These are phyloP conservation scores for Eupsilia transversa DNA, from an alignment of 2,888 invertebrate genomes.

Conservation along the genomic window DNA sequence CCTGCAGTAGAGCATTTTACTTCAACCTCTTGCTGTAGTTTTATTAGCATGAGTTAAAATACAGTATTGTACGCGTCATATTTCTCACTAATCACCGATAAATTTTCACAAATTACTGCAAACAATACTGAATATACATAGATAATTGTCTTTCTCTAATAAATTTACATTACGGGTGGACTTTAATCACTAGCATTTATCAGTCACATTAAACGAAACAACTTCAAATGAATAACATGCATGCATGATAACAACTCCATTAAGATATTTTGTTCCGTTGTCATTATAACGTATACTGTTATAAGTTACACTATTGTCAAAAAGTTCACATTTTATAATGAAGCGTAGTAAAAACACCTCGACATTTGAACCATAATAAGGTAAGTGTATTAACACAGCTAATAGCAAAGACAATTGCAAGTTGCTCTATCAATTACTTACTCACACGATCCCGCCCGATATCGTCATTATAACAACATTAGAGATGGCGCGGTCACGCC, in stretches of 20 bases:
- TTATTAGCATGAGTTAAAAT: conserved; percentile 35
- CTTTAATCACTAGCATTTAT: conserved; percentile 24
- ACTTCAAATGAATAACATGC: conserved; percentile 13
- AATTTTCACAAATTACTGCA: conserved; percentile 11
- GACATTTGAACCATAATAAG: conserved; percentile 67
- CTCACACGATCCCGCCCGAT: conserved; percentile 82
- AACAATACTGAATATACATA: conserved; percentile 14
- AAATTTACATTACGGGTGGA: conserved; percentile 9
- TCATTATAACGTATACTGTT: conserved; percentile 55
- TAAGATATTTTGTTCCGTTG: conserved; percentile 29
- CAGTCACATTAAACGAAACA: conserved; percentile 18
- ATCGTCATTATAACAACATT: conserved; percentile 88
- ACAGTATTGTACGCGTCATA: not conserved
- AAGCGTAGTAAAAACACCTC: conserved; percentile 55
- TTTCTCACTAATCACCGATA: conserved; percentile 24
- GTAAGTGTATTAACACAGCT: conserved; percentile 79
- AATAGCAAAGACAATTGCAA: conserved; percentile 81
- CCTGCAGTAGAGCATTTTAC: conserved; percentile 4
- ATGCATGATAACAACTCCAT: conserved; percentile 5
- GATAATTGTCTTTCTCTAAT: conserved; percentile 14
- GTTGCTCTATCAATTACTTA: conserved; percentile 88
- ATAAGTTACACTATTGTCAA: conserved; percentile 48
- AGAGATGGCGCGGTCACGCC: conserved; percentile 86
- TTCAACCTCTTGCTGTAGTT: conserved; percentile 7
- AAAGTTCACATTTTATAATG: conserved; percentile 61